Base-by-base conservation (phyloP, 64 coral and sea anemone species). In the Trachythela sp. region DNA sequence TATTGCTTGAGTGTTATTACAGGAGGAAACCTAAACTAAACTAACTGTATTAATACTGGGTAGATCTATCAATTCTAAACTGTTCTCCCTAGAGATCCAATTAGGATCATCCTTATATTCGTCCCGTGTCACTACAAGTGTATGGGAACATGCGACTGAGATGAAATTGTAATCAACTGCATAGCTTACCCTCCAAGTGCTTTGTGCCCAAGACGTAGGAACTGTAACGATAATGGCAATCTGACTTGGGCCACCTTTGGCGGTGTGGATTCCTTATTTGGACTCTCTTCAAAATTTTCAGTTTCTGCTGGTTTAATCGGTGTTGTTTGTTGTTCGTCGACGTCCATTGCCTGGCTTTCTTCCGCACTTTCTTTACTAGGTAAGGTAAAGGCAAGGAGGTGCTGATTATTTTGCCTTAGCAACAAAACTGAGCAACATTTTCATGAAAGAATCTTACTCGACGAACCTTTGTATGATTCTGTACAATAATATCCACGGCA, bases 401-500 rank as follows among this genome's bases (percentile, higher is more conserved):
- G 13, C 49, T 52, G n/a, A n/a, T n/a, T n/a, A n/a, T n/a, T n/a
- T n/a, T n/a, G n/a, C n/a, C n/a, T n/a, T n/a, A n/a, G n/a, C n/a
- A n/a, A n/a, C n/a, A n/a, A n/a, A n/a, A 52, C 49, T 52, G 9
- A 52, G 9, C 49, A 52, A n/a, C n/a, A n/a, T n/a, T 45, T 45
- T 45, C 42, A 45, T 45, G 42, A 45, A 45, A 11, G 42, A 45
- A 4, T 4, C 42, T 45, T 45, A 6, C 42, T 33, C 49, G 24
- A 1, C 54, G 43, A 35, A 99, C 96, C 92, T 85, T 87, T 92
- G 67, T 33, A 95, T 95, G 39, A 99, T 87, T 54, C 90, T 93
- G 88, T 91, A 99, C 14, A 99, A 77, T n/a, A 99, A 40, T 15
- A 95, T 92, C 96, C 96, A 99, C 9, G 96, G 96, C 84, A 92